These are phyloP conservation scores for Thomomys bottae DNA, from an alignment of 2,113 vertebrate species.

Conservation along the genomic window DNA sequence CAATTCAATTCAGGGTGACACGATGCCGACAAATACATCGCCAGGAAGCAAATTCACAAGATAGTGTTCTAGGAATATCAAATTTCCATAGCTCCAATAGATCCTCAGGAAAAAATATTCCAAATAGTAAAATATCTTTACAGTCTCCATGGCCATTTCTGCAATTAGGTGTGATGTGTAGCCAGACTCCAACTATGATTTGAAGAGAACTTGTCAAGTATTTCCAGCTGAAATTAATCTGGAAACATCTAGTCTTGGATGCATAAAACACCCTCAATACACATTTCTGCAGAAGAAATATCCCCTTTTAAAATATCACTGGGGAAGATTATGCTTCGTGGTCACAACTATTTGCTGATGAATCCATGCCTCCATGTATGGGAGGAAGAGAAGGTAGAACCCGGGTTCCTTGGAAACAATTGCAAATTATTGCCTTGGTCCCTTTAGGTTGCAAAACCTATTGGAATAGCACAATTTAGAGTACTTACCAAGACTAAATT, in stretches of 20 bases:
- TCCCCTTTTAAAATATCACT: conserved; percentile 1
- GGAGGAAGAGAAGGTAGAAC: neutral
- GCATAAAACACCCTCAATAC: neutral
- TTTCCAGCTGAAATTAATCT: conserved; percentile 24
- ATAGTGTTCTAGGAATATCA: neutral
- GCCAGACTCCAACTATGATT: neutral
- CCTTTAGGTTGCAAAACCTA: conserved; percentile 21
- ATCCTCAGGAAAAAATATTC: conserved; percentile 34
- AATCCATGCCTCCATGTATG: neutral
- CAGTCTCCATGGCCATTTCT: neutral
- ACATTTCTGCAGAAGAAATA: conserved; percentile 3
- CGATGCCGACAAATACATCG: neutral
- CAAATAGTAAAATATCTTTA: neutral
- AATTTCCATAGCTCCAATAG: neutral
- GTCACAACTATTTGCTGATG: neutral
- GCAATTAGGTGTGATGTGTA: neutral
- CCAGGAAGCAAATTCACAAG: conserved; percentile 1
- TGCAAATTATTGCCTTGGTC: too few relatives aligned
- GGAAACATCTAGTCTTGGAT: neutral
- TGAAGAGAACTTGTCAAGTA: neutral
- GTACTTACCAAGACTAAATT: neutral
- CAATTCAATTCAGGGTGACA: neutral
- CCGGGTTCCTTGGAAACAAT: neutral
- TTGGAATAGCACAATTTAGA: neutral
- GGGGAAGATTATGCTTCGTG: neutral